phyloP scores from a whole-genome alignment of 2,888 invertebrate species.

The Troides oblongomaculatus region DNA sequence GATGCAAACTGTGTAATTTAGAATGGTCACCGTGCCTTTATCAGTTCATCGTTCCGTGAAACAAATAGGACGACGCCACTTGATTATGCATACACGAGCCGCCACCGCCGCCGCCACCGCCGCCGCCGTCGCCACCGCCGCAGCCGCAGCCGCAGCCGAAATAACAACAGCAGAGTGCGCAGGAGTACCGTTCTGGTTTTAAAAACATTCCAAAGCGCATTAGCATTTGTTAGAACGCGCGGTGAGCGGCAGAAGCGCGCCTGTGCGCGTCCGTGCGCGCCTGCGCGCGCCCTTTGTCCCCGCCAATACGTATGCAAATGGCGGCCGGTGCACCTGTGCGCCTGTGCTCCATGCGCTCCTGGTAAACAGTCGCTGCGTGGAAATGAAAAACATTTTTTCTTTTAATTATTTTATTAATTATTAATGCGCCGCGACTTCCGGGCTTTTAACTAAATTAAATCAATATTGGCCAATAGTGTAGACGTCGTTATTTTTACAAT shows the following conservation, averaged over 20 bases:
- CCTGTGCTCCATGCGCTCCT: slow-evolving; percentile 54
- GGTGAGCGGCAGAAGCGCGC: slow-evolving; percentile 55
- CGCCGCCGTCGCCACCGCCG: background rate
- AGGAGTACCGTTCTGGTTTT: slow-evolving; percentile 44
- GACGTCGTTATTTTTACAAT: too few species aligned
- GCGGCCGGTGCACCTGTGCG: slow-evolving; percentile 53
- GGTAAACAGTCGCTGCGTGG: slow-evolving; percentile 66
- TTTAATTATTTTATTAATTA: slow-evolving; percentile 11
- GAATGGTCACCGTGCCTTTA: background rate
- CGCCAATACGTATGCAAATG: slow-evolving; percentile 66
- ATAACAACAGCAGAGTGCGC: slow-evolving; percentile 4
- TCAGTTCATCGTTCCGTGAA: slow-evolving; percentile 18
- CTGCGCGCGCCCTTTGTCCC: slow-evolving; percentile 56
- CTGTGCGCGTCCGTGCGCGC: background rate
- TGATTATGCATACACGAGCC: slow-evolving; percentile 26
- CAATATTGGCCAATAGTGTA: too few species aligned
- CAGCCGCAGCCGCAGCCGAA: background rate
- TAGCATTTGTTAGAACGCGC: slow-evolving; percentile 70
- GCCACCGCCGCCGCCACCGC: background rate
- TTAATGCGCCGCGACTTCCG: slow-evolving; percentile 5
- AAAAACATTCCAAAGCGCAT: slow-evolving; percentile 62
- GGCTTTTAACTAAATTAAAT: slow-evolving; percentile 4
- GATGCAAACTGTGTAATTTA: too few species aligned
- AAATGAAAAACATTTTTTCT: slow-evolving; percentile 48
- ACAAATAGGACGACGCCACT: slow-evolving; percentile 7